Conservation (phyloP, 2,797 vertebrate species). For the Channa striata region DNA sequence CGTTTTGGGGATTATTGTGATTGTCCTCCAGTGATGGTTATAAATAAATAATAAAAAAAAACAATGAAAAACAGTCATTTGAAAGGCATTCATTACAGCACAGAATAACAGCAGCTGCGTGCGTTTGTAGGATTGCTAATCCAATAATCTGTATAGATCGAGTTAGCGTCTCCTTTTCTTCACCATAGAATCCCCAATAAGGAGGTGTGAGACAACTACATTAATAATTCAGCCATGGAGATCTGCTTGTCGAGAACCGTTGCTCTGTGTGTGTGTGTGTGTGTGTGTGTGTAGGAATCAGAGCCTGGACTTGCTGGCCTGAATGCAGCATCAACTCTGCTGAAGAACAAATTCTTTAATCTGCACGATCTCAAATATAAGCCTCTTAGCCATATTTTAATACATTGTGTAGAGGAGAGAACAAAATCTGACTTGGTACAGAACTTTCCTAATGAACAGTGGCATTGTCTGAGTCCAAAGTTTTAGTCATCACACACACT, state of each 20-base stretch:
- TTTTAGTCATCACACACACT: neutral
- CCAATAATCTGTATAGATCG: neutral
- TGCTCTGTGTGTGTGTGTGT: neutral
- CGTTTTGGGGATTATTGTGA: slow-evolving; percentile 76
- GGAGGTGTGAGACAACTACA: neutral
- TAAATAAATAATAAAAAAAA: slow-evolving; percentile 71
- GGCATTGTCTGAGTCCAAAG: neutral
- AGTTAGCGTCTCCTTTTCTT: slow-evolving; percentile 26
- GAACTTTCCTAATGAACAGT: neutral
- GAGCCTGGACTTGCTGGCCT: neutral
- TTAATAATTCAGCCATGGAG: slow-evolving; percentile 4
- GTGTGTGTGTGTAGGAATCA: slow-evolving; percentile 21
- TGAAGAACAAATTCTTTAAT: slow-evolving; percentile 13
- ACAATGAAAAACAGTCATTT: slow-evolving; percentile 20
- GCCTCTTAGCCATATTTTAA: neutral
- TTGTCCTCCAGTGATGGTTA: slow-evolving; percentile 85
- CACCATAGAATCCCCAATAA: slow-evolving; percentile 16
- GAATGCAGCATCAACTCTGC: slow-evolving; percentile 19
- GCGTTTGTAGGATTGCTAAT: slow-evolving; percentile 19
- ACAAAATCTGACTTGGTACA: neutral
- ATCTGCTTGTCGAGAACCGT: too few species aligned
- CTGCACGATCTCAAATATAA: slow-evolving; percentile 5
- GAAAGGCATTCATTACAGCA: neutral
- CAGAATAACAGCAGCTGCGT: neutral
- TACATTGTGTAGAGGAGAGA: neutral